Evolutionary conservation across 1,140 invertebrate genomes (phyloP).

Genomic region (Telenomus remus): DNA sequence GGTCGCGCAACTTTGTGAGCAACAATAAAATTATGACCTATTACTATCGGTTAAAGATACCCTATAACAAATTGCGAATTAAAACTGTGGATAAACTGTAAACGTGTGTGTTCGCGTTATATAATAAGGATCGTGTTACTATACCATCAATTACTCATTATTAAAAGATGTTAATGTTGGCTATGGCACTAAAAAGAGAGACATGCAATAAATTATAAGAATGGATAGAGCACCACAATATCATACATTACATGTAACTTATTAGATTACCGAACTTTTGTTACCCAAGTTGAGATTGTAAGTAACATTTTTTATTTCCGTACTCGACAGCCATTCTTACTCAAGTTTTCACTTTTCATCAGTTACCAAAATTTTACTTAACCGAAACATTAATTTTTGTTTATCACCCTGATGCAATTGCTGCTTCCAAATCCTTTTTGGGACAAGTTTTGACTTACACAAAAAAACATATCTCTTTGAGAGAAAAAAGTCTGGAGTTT

Average conservation of each 20-base stretch:
- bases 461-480: conserved; percentile 16
- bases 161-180: conserved; percentile 40
- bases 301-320: not conserved
- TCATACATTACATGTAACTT: conserved; percentile 29
- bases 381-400: too few species aligned
- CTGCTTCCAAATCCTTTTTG: conserved; percentile 13
- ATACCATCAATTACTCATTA: conserved; percentile 39
- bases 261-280: conserved; percentile 6
- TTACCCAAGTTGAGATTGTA: not conserved
- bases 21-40: too few species aligned
- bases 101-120: conserved; percentile 41
- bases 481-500: not conserved
- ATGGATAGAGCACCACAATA: conserved; percentile 44
- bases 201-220: conserved; percentile 47
- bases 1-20: conserved; percentile 19
- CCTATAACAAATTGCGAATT: conserved; percentile 24
- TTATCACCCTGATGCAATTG: not conserved
- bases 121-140: conserved; percentile 33
- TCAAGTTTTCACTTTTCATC: too few species aligned
- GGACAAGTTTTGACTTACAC: conserved; percentile 30
- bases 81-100: conserved; percentile 45
- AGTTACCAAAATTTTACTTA: too few species aligned
- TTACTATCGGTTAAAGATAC: too few species aligned
- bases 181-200: conserved; percentile 49
- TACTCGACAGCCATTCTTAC: not conserved